Evolutionary conservation across 2,797 vertebrate genomes (phyloP).

Genomic region (Sphenopsis melanotis): DNA sequence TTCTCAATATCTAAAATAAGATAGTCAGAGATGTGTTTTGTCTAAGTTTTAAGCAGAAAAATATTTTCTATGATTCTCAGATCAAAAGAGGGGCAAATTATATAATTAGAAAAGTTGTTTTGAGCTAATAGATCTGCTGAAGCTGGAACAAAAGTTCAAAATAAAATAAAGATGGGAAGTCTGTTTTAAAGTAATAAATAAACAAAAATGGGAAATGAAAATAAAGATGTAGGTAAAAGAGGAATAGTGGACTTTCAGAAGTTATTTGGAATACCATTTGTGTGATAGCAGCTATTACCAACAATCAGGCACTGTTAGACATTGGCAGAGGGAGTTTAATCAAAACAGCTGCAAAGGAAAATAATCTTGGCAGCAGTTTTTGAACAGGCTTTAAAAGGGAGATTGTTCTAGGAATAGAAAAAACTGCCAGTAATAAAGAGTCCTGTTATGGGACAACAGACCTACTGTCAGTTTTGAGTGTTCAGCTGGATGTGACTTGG

Average conservation of each 20-base stretch:
- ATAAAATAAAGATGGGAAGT: neutral
- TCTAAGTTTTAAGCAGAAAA: neutral
- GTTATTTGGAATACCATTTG: neutral
- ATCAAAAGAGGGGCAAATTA: neutral
- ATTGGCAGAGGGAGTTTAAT: neutral
- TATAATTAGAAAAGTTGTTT: neutral
- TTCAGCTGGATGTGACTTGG: neutral
- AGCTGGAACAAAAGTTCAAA: neutral
- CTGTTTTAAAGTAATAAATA: neutral
- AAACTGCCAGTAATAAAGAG: neutral
- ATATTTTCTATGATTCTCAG: neutral
- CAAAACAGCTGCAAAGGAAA: constrained; percentile 50
- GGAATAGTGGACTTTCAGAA: neutral
- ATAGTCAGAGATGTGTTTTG: neutral
- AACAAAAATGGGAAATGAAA: neutral
- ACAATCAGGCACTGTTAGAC: neutral
- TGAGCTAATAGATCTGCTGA: neutral
- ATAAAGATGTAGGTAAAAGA: neutral
- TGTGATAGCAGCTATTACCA: neutral
- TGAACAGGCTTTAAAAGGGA: neutral
- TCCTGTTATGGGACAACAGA: neutral
- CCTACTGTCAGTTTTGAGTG: neutral
- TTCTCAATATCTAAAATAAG: neutral
- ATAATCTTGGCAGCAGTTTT: constrained; percentile 33
- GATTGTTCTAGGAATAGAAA: neutral